Percentiles rank a stretch among this genome's conserved stretches.
Conservation (phyloP, 2,888 invertebrate genomes). For the Orthosia cruda region DNA sequence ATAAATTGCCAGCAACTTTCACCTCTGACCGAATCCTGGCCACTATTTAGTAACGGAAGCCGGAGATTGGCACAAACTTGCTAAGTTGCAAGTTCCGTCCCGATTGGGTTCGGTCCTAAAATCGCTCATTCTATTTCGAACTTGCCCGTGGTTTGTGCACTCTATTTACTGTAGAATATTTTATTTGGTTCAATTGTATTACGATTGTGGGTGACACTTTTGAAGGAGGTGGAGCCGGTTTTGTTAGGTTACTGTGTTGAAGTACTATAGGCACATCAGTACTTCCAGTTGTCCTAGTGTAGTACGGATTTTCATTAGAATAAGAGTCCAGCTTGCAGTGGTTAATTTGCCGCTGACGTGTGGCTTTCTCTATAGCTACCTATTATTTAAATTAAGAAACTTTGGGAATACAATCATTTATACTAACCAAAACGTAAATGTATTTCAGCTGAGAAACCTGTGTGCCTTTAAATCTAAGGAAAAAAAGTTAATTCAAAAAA, state of each 20-base stretch:
- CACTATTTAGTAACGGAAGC: conserved; percentile 79
- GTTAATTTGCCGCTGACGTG: background rate
- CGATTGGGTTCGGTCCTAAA: conserved; percentile 73
- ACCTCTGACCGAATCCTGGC: conserved; percentile 72
- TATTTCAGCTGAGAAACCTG: too few relatives aligned
- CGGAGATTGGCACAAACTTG: conserved; percentile 78
- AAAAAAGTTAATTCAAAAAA: too few relatives aligned
- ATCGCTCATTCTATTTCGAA: conserved; percentile 73
- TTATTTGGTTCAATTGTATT: conserved; percentile 27
- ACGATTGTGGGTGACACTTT: conserved; percentile 13
- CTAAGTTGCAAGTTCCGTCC: conserved; percentile 70
- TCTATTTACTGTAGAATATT: conserved; percentile 31
- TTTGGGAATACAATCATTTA: background rate
- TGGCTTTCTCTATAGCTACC: background rate
- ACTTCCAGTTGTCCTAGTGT: background rate
- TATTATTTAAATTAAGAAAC: background rate
- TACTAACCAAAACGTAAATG: too few relatives aligned
- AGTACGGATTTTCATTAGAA: background rate
- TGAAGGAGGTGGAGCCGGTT: background rate
- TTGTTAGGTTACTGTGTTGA: background rate
- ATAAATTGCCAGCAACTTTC: conserved; percentile 58
- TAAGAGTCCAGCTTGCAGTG: background rate
- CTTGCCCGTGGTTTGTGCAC: conserved; percentile 27
- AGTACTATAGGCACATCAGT: too few relatives aligned
- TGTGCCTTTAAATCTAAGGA: too few relatives aligned